Percentiles rank a stretch among this genome's conserved stretches.
phyloP scores from a whole-genome alignment of 2,113 vertebrate species.

The Micromys minutus region DNA sequence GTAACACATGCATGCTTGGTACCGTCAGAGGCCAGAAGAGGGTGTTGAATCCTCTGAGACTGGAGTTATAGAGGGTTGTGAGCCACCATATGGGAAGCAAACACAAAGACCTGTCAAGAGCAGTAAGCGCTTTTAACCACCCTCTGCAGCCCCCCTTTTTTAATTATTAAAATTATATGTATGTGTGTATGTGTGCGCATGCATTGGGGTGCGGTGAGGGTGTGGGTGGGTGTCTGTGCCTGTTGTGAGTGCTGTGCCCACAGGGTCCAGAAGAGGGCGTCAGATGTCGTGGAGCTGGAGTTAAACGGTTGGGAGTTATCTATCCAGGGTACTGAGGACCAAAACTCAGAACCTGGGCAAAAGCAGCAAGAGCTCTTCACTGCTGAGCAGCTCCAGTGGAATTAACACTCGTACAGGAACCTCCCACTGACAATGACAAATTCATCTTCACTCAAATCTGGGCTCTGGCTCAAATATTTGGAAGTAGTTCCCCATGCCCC shows the following conservation, averaged over 20 bases:
- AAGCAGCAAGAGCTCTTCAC: not conserved
- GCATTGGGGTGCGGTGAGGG: not conserved
- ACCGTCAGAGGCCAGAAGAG: not conserved
- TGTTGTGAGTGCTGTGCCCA: not conserved
- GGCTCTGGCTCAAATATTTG: not conserved
- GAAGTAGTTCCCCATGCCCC: not conserved
- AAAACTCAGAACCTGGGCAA: not conserved
- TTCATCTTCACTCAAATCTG: constrained; percentile 21
- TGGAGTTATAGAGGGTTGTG: not conserved
- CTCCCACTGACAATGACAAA: not conserved
- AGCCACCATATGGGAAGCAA: not conserved
- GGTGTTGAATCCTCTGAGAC: not conserved
- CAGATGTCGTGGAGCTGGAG: not conserved
- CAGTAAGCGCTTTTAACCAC: not conserved
- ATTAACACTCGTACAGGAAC: not conserved
- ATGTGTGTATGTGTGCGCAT: not conserved
- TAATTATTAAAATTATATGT: not conserved
- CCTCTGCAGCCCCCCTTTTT: not conserved
- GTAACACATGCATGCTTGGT: not conserved
- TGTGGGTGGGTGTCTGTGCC: not conserved
- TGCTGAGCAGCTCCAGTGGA: not conserved
- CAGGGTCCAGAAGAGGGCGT: not conserved
- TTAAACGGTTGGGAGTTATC: not conserved
- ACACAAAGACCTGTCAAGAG: no score
- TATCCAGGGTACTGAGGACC: not conserved